Percentiles rank a stretch among this genome's conserved stretches.
Conservation (phyloP, 2,113 vertebrate species). For the Nannobrachium achirus region DNA sequence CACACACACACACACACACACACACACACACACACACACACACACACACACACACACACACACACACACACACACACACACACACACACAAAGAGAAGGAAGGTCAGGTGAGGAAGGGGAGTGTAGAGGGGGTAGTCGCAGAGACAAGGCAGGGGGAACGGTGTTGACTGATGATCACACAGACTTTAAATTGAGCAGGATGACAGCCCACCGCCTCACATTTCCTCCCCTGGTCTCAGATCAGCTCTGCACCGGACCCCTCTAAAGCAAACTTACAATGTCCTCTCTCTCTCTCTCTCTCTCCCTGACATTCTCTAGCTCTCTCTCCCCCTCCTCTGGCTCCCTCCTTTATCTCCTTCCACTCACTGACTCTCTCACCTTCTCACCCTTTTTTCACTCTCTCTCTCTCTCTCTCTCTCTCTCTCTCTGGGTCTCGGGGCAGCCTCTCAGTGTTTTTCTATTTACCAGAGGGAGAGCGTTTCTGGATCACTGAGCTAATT, state of each 20-base stretch:
- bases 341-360: not conserved
- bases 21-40: too few relatives aligned
- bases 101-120: not conserved
- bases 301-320: not conserved
- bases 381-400: conserved; percentile 24
- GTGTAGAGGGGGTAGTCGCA: not conserved
- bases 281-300: not conserved
- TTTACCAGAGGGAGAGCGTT: conserved; percentile 66
- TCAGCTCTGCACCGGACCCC: conserved; percentile 15
- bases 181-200: conserved; percentile 45
- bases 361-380: not conserved
- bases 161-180: conserved; percentile 49
- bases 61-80: not conserved
- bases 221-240: conserved; percentile 40
- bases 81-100: not conserved
- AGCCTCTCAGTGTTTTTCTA: conserved; percentile 66
- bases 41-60: too few relatives aligned
- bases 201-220: conserved; percentile 21
- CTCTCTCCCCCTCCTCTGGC: not conserved
- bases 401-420: conserved; percentile 1
- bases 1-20: too few relatives aligned
- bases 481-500: conserved; percentile 76
- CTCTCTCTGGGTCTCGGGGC: conserved; percentile 17
- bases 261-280: conserved; percentile 32
- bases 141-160: not conserved